Conservation (phyloP, 2,888 invertebrate genomes). For the Tachina lurida region DNA sequence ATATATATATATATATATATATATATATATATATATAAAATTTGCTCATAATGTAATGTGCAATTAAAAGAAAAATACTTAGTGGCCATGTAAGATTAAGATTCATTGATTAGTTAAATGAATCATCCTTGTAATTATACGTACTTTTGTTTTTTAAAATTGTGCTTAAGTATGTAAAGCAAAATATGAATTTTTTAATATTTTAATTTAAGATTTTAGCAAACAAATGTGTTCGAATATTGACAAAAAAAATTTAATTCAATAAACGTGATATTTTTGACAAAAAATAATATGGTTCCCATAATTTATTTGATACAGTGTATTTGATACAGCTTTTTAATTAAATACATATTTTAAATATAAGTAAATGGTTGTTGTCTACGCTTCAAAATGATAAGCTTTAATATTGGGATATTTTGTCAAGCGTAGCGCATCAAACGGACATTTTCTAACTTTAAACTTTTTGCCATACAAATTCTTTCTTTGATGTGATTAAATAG, state of each 20-base stretch:
- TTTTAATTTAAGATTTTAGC: neutral
- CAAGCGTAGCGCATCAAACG: neutral
- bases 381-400: neutral
- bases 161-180: slow-evolving; percentile 41
- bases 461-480: too few relatives aligned
- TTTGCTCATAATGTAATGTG: slow-evolving; percentile 22
- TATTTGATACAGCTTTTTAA: neutral
- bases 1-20: neutral
- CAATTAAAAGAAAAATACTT: slow-evolving; percentile 34
- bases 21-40: neutral
- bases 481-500: too few relatives aligned
- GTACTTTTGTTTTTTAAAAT: slow-evolving; percentile 4
- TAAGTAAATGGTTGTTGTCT: slow-evolving; percentile 4
- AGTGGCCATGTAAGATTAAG: neutral
- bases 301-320: neutral
- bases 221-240: slow-evolving; percentile 38
- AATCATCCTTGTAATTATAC: slow-evolving; percentile 24
- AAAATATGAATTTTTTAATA: slow-evolving; percentile 40
- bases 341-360: neutral
- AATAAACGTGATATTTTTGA: too few relatives aligned
- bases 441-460: too few relatives aligned
- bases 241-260: neutral
- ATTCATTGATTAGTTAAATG: slow-evolving; percentile 32
- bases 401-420: neutral
- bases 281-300: too few relatives aligned